Conservation (phyloP, 2,113 vertebrate genomes). For the Ptyas mucosa region DNA sequence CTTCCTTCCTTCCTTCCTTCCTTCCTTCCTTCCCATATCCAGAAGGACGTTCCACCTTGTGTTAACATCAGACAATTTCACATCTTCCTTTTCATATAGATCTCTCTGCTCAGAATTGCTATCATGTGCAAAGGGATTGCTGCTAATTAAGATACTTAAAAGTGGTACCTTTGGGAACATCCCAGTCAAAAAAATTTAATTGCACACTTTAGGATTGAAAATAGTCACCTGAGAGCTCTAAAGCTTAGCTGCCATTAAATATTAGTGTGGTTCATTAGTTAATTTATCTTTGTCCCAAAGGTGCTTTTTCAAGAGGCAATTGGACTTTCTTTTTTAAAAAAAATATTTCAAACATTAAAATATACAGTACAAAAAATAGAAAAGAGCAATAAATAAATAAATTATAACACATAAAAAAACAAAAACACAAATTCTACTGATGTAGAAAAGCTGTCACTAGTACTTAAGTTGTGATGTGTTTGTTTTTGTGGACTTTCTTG, state of each 20-base stretch:
- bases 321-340: too few species aligned
- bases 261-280: slow-evolving; percentile 51
- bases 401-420: too few species aligned
- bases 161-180: slow-evolving; percentile 45
- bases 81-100: slow-evolving; percentile 23
- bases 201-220: slow-evolving; percentile 46
- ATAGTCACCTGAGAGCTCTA: slow-evolving; percentile 42
- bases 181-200: slow-evolving; percentile 49
- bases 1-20: too few species aligned
- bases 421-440: too few species aligned
- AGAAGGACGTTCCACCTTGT: not conserved
- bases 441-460: too few species aligned
- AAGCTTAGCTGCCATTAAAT: slow-evolving; percentile 47
- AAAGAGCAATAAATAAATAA: too few species aligned
- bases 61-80: slow-evolving; percentile 17
- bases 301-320: too few species aligned
- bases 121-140: slow-evolving; percentile 32
- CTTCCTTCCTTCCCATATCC: not conserved
- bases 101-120: slow-evolving; percentile 20
- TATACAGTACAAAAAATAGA: too few species aligned
- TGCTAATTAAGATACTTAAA: slow-evolving; percentile 64
- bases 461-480: too few species aligned
- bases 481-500: too few species aligned
- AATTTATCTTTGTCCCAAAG: slow-evolving; percentile 15
- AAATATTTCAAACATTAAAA: too few species aligned